Percentiles rank a stretch among this genome's conserved stretches.
These are phyloP conservation scores for Hippocampus abdominalis DNA, from an alignment of 2,113 vertebrate species.

Conservation along the genomic window DNA sequence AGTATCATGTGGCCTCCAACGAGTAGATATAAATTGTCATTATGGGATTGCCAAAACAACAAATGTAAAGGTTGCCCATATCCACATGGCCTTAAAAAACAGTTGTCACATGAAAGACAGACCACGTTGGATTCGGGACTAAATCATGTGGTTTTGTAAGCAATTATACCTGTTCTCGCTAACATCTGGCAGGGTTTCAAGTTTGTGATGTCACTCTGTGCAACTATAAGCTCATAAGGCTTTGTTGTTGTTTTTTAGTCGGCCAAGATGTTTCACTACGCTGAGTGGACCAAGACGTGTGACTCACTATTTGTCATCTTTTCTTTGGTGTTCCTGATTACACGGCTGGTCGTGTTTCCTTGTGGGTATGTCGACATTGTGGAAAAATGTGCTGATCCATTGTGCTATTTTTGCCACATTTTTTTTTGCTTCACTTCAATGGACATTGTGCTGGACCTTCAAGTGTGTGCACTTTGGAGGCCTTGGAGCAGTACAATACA, in stretches of 20 bases:
- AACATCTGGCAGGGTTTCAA: not conserved
- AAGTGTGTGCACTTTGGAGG: too few relatives aligned
- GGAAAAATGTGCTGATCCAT: not conserved
- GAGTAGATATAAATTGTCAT: not conserved
- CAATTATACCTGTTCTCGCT: not conserved
- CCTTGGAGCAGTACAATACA: too few relatives aligned
- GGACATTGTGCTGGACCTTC: too few relatives aligned
- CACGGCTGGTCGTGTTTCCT: constrained; percentile 80
- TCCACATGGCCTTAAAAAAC: not conserved
- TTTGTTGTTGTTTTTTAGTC: constrained; percentile 56
- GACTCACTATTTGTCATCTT: constrained; percentile 81
- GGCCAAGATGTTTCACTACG: constrained; percentile 86
- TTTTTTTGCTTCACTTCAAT: too few relatives aligned
- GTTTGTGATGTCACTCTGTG: not conserved
- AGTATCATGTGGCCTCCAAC: not conserved
- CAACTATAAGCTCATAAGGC: not conserved
- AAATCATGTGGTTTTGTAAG: too few relatives aligned
- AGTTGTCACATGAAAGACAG: not conserved
- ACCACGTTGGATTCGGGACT: not conserved
- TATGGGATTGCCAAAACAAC: not conserved
- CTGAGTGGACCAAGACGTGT: constrained; percentile 77
- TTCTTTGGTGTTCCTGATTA: constrained; percentile 78
- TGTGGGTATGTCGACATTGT: constrained; percentile 68
- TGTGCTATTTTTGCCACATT: not conserved
- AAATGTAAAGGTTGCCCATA: not conserved